phyloP scores from a whole-genome alignment of 1,140 invertebrate genomes.

The Bombus sylvicola region DNA sequence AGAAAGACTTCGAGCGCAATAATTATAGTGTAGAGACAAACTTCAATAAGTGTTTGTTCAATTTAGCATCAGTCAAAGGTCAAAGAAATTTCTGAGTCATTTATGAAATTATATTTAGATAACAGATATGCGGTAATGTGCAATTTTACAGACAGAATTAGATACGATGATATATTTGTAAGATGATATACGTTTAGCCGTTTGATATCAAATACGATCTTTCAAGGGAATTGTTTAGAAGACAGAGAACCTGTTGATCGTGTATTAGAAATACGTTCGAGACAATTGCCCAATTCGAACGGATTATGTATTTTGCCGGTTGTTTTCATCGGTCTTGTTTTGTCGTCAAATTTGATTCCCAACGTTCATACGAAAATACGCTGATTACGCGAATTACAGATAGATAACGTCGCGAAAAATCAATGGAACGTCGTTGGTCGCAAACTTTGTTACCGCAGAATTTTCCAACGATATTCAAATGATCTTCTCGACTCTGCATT shows the following conservation, averaged over 20 bases:
- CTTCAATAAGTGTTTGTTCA: neutral
- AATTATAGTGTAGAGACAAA: neutral
- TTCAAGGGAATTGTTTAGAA: constrained; percentile 4
- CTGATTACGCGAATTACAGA: neutral
- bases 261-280: constrained; percentile 11
- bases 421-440: neutral
- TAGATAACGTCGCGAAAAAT: neutral
- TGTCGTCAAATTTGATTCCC: constrained; percentile 18
- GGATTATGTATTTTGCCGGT: neutral
- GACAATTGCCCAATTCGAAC: neutral
- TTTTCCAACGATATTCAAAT: constrained; percentile 20
- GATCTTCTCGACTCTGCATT: neutral
- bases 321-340: neutral
- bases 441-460: neutral
- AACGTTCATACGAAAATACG: constrained; percentile 9
- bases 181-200: neutral
- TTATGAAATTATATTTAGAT: neutral
- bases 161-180: neutral
- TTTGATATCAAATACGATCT: neutral
- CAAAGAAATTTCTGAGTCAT: too few relatives aligned
- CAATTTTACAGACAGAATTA: neutral
- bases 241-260: constrained; percentile 40
- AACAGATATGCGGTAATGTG: neutral
- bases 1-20: neutral
- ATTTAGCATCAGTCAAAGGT: neutral